phyloP scores from a whole-genome alignment of 2,113 vertebrate species.

The Ptilonorhynchus violaceus region DNA sequence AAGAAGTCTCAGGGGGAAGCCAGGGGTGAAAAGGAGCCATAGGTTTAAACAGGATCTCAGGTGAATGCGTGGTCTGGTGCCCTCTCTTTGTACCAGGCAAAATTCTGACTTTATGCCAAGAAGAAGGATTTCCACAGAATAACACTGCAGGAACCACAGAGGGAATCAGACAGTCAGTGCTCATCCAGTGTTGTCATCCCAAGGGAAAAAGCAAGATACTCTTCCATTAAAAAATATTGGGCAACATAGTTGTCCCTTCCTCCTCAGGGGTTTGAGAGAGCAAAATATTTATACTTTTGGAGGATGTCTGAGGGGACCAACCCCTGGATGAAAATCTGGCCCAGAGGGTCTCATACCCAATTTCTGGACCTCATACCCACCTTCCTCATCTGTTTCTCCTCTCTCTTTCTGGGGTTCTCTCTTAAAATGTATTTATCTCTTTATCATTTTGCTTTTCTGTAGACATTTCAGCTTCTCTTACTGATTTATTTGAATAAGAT shows the following conservation, averaged over 20 bases:
- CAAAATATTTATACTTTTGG: neutral
- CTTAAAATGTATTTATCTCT: neutral
- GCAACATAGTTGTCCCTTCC: neutral
- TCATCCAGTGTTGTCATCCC: neutral
- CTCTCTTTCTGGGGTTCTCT: neutral
- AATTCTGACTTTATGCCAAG: neutral
- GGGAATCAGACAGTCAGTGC: rapidly evolving
- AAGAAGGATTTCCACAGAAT: neutral
- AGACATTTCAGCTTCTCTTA: neutral
- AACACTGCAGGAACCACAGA: neutral
- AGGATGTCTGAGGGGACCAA: neutral
- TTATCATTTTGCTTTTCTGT: neutral
- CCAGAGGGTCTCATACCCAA: rapidly evolving
- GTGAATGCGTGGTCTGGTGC: neutral
- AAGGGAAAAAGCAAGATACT: neutral
- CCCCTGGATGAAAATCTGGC: neutral
- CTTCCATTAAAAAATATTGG: neutral
- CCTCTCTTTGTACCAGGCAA: neutral
- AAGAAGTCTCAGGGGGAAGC: neutral
- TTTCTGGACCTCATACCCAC: neutral
- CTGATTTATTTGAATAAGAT: neutral
- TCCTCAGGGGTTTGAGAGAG: neutral
- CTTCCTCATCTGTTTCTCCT: neutral
- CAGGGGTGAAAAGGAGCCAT: neutral
- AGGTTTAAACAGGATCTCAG: neutral